phyloP scores from a whole-genome alignment of 2,888 invertebrate genomes.

The Ferdinandea cuprea region DNA sequence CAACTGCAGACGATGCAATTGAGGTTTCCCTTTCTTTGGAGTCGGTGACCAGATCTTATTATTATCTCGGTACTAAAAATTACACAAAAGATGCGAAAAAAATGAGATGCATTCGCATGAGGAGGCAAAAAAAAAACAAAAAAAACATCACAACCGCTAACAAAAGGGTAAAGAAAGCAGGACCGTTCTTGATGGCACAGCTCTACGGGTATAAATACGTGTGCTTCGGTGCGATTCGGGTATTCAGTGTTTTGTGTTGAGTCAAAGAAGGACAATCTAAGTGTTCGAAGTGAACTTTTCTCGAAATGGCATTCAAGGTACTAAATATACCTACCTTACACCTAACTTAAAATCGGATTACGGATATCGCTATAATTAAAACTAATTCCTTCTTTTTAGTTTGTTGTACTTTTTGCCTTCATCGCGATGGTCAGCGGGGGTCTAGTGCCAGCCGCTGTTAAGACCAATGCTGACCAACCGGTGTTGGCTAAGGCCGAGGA shows the following conservation, averaged over 20 bases:
- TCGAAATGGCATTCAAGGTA: constrained; percentile 75
- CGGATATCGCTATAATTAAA: constrained; percentile 17
- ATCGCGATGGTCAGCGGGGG: constrained; percentile 70
- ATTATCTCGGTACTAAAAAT: constrained; percentile 31
- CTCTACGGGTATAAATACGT: constrained; percentile 79
- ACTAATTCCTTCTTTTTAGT: constrained; percentile 40
- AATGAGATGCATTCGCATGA: constrained; percentile 56
- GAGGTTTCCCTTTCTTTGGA: constrained; percentile 69
- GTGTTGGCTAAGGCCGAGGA: constrained; percentile 65
- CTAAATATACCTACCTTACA: background rate
- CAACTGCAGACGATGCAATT: constrained; percentile 57
- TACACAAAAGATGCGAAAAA: constrained; percentile 65
- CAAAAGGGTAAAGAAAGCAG: constrained; percentile 63
- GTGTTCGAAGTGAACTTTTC: constrained; percentile 56
- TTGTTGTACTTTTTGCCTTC: constrained; percentile 71
- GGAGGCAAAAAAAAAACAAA: constrained; percentile 30
- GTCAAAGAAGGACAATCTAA: constrained; percentile 78
- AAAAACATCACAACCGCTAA: constrained; percentile 14
- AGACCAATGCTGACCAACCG: constrained; percentile 55
- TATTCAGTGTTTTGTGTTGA: constrained; percentile 83
- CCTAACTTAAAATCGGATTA: constrained; percentile 1
- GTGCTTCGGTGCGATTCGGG: constrained; percentile 69
- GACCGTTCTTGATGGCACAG: constrained; percentile 28
- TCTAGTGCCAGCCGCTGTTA: constrained; percentile 50
- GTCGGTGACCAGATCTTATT: constrained; percentile 65